Evolutionary conservation across 2,797 vertebrate species (phyloP).

Genomic region (Synaphobranchus kaupii): DNA sequence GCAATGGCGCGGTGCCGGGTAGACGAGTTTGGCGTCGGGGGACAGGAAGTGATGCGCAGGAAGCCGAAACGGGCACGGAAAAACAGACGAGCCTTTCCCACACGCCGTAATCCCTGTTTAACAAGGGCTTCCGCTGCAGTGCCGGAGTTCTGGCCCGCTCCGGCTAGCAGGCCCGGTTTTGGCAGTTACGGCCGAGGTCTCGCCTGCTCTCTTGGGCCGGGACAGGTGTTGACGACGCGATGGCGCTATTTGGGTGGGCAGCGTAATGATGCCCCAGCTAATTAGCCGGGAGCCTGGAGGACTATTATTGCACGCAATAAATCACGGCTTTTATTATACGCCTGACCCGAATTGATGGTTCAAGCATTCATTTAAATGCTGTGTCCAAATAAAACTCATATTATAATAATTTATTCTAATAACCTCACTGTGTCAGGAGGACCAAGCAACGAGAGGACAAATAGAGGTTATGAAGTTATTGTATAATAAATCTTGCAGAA

Average conservation of each 20-base stretch:
- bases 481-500: neutral
- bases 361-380: constrained; percentile 43
- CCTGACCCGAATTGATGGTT: constrained; percentile 42
- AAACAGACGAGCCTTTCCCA: neutral
- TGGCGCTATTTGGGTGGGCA: constrained; percentile 17
- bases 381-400: constrained; percentile 42
- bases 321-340: constrained; percentile 33
- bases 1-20: neutral
- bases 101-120: neutral
- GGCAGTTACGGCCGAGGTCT: neutral
- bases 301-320: constrained; percentile 32
- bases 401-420: constrained; percentile 48
- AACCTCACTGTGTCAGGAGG: constrained; percentile 17
- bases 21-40: neutral
- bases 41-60: neutral
- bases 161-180: neutral
- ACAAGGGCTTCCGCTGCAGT: neutral
- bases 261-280: constrained; percentile 31
- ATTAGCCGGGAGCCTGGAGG: constrained; percentile 29
- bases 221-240: constrained; percentile 20
- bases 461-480: constrained; percentile 44
- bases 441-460: constrained; percentile 21
- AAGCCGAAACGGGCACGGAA: neutral
- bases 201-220: neutral
- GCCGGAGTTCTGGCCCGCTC: neutral